phyloP scores from a whole-genome alignment of 2,888 invertebrate species.

The Gymnosoma rotundatum region DNA sequence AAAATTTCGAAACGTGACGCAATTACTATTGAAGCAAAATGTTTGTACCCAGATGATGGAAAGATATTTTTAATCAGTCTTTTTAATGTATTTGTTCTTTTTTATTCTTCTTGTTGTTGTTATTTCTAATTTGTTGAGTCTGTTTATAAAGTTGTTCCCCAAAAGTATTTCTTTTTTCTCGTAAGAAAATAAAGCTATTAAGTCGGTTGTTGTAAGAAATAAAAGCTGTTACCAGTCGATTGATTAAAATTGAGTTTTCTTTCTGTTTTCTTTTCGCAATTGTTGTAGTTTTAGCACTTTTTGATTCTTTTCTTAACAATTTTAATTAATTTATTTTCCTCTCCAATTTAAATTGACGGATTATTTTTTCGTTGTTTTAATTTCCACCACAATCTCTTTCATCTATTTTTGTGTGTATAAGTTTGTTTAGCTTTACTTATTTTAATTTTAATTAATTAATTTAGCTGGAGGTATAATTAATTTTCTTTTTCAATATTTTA shows the following conservation, averaged over 20 bases:
- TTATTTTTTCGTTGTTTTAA: slow-evolving; percentile 16
- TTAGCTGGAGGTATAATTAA: no score
- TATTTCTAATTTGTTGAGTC: slow-evolving; percentile 46
- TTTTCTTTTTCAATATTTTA: no score
- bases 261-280: background rate
- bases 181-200: slow-evolving; percentile 3
- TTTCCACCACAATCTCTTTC: background rate
- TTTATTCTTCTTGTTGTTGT: slow-evolving; percentile 34
- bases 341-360: slow-evolving; percentile 48
- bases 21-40: background rate
- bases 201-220: background rate
- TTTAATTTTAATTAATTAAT: no score
- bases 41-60: slow-evolving; percentile 13
- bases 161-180: slow-evolving; percentile 19
- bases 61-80: slow-evolving; percentile 54
- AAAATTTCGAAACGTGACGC: background rate
- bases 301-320: background rate
- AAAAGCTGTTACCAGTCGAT: background rate
- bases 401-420: no score
- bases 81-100: slow-evolving; percentile 10
- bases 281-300: slow-evolving; percentile 12
- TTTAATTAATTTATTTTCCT: background rate
- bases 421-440: no score
- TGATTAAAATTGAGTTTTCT: slow-evolving; percentile 23
- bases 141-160: slow-evolving; percentile 45